Conservation (phyloP, 2,797 vertebrate species). For the Decapterus maruadsi region DNA sequence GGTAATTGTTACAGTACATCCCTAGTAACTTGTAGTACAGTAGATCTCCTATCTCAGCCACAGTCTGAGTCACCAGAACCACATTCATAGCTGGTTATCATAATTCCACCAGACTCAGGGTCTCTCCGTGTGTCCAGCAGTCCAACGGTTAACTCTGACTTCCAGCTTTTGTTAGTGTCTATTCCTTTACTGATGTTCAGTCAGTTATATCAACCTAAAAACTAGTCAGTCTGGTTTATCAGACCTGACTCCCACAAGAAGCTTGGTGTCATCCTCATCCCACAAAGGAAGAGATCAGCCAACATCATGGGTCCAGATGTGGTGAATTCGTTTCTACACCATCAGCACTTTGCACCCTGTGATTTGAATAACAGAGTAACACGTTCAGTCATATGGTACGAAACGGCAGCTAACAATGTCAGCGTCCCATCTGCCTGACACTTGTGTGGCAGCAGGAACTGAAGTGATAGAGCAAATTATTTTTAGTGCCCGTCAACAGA, state of each 20-base stretch:
- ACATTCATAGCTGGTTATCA: background rate
- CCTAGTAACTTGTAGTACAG: no score
- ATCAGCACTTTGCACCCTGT: background rate
- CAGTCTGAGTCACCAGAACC: background rate
- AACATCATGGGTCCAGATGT: background rate
- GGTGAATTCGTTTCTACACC: no score
- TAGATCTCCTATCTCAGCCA: background rate
- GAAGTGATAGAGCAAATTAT: slow-evolving; percentile 14
- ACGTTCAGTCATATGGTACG: slow-evolving; percentile 25
- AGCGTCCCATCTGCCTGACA: slow-evolving; percentile 27
- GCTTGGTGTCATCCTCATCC: background rate
- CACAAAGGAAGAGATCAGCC: background rate
- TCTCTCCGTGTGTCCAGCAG: background rate
- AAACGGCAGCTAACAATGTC: slow-evolving; percentile 29
- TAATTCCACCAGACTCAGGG: background rate
- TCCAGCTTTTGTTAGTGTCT: background rate
- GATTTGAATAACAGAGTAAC: background rate
- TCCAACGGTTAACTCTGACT: background rate
- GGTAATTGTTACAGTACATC: no score
- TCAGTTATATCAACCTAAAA: no score
- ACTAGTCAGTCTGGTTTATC: no score
- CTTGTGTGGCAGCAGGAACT: slow-evolving; percentile 13
- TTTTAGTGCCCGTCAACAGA: slow-evolving; percentile 2
- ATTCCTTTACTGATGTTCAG: no score
- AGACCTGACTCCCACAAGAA: background rate